phyloP scores from a whole-genome alignment of 2,797 vertebrate species.

The Pygocentrus nattereri region DNA sequence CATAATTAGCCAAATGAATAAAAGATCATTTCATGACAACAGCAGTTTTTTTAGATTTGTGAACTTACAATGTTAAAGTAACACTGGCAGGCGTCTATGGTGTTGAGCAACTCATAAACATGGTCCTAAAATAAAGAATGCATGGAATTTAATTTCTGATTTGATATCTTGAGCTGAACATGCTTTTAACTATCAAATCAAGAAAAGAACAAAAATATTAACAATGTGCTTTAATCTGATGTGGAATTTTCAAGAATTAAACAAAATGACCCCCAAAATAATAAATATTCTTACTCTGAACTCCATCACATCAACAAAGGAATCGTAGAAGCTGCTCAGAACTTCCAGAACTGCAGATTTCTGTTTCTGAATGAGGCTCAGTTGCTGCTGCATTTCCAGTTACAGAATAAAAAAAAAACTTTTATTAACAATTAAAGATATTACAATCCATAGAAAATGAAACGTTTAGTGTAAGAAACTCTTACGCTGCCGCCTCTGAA shows the following conservation, averaged over 20 bases:
- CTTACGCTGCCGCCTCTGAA: slow-evolving; percentile 81
- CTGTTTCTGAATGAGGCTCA: slow-evolving; percentile 87
- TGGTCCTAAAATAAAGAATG: slow-evolving; percentile 83
- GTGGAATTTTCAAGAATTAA: too few species aligned
- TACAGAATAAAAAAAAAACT: not conserved
- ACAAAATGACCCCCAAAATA: too few species aligned
- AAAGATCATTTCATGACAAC: not conserved
- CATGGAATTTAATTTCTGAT: not conserved
- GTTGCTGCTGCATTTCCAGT: slow-evolving; percentile 81
- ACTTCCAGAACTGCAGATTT: slow-evolving; percentile 82
- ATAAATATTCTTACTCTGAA: slow-evolving; percentile 87
- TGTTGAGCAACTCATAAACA: slow-evolving; percentile 94
- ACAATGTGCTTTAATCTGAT: not conserved
- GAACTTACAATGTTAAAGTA: slow-evolving; percentile 93
- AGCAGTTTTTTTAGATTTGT: not conserved
- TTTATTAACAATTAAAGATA: not conserved
- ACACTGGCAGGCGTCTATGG: slow-evolving; percentile 92
- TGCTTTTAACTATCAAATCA: not conserved
- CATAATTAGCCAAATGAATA: not conserved
- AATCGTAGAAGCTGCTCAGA: slow-evolving; percentile 85
- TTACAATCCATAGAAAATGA: not conserved
- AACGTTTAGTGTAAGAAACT: slow-evolving; percentile 1
- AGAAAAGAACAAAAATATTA: not conserved
- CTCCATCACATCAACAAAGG: slow-evolving; percentile 94
- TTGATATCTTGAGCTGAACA: too few species aligned